phyloP scores from a whole-genome alignment of 2,113 vertebrate genomes.

The Lepisosteus osseus region DNA sequence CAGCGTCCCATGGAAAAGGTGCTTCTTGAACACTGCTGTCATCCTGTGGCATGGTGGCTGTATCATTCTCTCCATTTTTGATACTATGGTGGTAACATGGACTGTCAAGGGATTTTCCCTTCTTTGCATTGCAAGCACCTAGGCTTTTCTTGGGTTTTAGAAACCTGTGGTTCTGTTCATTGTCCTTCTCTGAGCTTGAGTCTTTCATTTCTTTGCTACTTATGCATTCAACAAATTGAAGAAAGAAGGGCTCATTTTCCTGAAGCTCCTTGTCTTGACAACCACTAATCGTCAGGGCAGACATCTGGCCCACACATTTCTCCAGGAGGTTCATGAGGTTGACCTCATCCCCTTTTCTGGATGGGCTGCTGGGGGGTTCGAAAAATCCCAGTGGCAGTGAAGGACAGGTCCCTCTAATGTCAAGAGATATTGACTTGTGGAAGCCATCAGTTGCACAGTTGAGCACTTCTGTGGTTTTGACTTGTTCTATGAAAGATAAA shows the following conservation, averaged over 20 bases:
- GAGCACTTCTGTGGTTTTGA: constrained; percentile 39
- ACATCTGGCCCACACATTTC: constrained; percentile 57
- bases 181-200: not conserved
- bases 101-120: not conserved
- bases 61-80: not conserved
- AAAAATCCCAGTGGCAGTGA: constrained; percentile 30
- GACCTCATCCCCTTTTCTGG: constrained; percentile 35
- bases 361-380: constrained; percentile 45
- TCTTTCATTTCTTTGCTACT: constrained; percentile 15
- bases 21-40: not conserved
- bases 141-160: constrained; percentile 30
- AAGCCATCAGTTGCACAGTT: constrained; percentile 29
- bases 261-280: constrained; percentile 29
- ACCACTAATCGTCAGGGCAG: constrained; percentile 58
- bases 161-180: constrained; percentile 22
- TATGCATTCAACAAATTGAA: not conserved
- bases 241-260: constrained; percentile 1
- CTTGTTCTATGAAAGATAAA: constrained; percentile 50
- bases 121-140: not conserved
- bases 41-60: not conserved
- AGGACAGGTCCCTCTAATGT: constrained; percentile 33
- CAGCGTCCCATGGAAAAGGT: constrained; percentile 7
- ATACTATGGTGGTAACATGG: not conserved
- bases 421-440: constrained; percentile 24
- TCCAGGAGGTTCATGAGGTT: constrained; percentile 55